Conservation (phyloP, 2,797 vertebrate species). For the Zonotrichia albicollis region DNA sequence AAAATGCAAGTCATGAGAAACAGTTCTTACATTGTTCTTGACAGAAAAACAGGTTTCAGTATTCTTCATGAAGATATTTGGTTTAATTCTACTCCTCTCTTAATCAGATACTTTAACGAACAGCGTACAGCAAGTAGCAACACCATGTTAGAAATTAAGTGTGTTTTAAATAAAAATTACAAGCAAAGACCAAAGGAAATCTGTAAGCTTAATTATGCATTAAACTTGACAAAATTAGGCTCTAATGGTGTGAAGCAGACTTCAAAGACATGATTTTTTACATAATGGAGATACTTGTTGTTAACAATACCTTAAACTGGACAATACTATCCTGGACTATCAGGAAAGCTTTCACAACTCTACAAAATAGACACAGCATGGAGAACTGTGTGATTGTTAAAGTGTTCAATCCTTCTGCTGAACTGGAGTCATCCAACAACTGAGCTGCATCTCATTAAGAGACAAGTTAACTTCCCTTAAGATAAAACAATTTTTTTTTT, state of each 20-base stretch:
- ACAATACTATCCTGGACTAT: background rate
- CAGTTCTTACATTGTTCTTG: background rate
- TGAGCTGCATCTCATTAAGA: background rate
- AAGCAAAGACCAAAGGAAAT: background rate
- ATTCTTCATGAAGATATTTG: background rate
- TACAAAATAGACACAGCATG: background rate
- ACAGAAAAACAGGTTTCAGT: background rate
- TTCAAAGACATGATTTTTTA: background rate
- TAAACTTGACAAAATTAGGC: background rate
- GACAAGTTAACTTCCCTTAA: background rate
- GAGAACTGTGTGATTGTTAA: background rate
- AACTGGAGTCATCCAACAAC: background rate
- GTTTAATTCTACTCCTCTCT: background rate
- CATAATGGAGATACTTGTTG: background rate
- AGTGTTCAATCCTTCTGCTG: background rate
- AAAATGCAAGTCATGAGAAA: background rate
- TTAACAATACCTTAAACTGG: background rate
- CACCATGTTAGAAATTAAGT: background rate
- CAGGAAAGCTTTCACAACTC: background rate
- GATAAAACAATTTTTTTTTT: background rate
- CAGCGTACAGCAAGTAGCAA: background rate
- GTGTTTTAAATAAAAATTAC: background rate
- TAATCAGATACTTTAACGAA: background rate
- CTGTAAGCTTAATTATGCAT: background rate
- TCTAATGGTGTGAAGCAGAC: background rate